Conservation (phyloP, 2,797 vertebrate genomes). For the Cossypha caffra region DNA sequence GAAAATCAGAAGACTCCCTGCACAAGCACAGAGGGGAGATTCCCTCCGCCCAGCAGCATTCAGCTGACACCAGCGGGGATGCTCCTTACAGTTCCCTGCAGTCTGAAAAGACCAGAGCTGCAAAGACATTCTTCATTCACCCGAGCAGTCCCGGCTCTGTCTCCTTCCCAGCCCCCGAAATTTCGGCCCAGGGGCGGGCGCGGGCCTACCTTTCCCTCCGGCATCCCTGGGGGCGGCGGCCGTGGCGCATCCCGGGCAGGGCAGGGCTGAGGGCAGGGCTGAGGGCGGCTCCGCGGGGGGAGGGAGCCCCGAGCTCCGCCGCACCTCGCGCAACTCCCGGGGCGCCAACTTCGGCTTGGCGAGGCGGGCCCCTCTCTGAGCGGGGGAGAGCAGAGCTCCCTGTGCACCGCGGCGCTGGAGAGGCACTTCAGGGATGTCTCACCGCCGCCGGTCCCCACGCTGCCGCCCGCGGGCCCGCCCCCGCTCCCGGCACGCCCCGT, state of each 20-base stretch:
- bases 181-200: background rate
- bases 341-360: background rate
- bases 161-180: background rate
- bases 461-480: too few relatives aligned
- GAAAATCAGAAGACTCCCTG: background rate
- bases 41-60: background rate
- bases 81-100: background rate
- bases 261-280: too few relatives aligned
- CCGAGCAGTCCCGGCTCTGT: background rate
- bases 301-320: background rate
- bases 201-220: background rate
- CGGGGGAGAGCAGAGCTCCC: background rate
- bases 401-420: rapidly evolving
- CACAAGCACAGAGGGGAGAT: background rate
- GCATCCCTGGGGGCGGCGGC: background rate
- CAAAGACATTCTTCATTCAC: background rate
- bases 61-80: background rate
- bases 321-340: background rate
- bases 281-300: background rate
- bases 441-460: too few relatives aligned
- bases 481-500: too few relatives aligned
- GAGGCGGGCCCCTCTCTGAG: rapidly evolving
- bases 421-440: background rate
- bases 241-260: background rate
- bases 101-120: background rate